Evolutionary conservation across 2,797 vertebrate species (phyloP).

Genomic region (Natrix natrix): DNA sequence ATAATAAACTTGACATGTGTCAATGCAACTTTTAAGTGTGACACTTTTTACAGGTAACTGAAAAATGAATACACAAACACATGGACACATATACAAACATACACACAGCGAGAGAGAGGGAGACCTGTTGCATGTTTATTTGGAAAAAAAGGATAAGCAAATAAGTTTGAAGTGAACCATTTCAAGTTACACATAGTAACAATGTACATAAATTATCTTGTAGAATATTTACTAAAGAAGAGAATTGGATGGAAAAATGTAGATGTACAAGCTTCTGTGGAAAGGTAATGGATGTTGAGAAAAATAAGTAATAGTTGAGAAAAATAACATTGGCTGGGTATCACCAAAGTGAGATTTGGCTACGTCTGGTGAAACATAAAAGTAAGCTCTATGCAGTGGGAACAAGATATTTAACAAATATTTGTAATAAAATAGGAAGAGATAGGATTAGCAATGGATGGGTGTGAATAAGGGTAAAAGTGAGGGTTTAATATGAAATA

Average conservation of each 20-base stretch:
- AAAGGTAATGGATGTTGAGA: not conserved
- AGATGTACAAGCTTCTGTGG: not conserved
- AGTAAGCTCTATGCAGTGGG: not conserved
- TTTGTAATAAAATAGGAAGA: not conserved
- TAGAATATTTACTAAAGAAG: not conserved
- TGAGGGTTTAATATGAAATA: not conserved
- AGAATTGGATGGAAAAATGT: not conserved
- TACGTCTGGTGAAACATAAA: not conserved
- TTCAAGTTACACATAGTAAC: not conserved
- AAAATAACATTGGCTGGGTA: not conserved
- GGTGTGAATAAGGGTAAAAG: not conserved
- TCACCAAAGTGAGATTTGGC: not conserved
- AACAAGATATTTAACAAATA: not conserved
- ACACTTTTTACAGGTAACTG: not conserved
- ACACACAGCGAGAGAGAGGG: not conserved
- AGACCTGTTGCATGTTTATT: not conserved
- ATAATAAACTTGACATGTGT: not conserved
- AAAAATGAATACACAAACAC: not conserved
- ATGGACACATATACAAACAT: fast-evolving
- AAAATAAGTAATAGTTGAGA: not conserved
- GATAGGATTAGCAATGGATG: not conserved
- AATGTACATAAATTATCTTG: not conserved
- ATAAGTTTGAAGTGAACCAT: not conserved
- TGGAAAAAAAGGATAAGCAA: not conserved
- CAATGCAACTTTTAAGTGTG: not conserved